phyloP scores from a whole-genome alignment of 2,888 invertebrate genomes.

The Lomographa bimaculata region DNA sequence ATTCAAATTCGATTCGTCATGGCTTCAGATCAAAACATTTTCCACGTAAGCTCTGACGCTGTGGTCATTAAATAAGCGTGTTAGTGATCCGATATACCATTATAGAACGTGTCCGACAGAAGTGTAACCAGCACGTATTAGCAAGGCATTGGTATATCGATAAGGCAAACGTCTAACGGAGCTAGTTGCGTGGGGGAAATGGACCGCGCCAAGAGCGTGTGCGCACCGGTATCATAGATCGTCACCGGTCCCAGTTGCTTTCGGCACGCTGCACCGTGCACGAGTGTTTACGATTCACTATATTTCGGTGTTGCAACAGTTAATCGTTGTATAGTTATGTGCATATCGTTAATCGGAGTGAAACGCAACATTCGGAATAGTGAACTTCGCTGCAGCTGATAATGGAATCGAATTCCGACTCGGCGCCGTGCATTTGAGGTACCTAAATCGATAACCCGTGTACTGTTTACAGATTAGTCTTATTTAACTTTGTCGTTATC shows the following conservation, averaged over 20 bases:
- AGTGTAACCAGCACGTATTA: constrained; percentile 43
- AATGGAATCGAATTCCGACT: constrained; percentile 45
- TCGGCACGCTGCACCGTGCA: constrained; percentile 78
- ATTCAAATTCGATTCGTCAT: too few relatives aligned
- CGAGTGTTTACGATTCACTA: constrained; percentile 61
- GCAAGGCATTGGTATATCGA: constrained; percentile 47
- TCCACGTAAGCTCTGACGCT: background rate
- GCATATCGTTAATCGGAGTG: constrained; percentile 29
- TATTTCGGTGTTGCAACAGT: constrained; percentile 54
- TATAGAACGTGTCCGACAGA: constrained; percentile 21
- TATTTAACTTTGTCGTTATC: background rate
- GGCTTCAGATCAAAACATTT: too few relatives aligned
- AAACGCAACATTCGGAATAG: constrained; percentile 26
- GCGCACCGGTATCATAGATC: constrained; percentile 79
- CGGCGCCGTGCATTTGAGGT: constrained; percentile 32
- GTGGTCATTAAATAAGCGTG: background rate
- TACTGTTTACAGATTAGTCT: constrained; percentile 2
- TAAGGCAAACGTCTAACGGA: constrained; percentile 72
- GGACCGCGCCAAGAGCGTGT: constrained; percentile 76
- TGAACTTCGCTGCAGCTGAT: constrained; percentile 39
- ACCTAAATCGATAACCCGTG: constrained; percentile 15
- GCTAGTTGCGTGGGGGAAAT: constrained; percentile 81
- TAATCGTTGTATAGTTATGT: constrained; percentile 41
- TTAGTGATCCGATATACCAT: constrained; percentile 5
- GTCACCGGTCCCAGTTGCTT: constrained; percentile 79